These are phyloP conservation scores for Rhinopomastus cyanomelas DNA, from an alignment of 2,113 vertebrate genomes.

Conservation along the genomic window DNA sequence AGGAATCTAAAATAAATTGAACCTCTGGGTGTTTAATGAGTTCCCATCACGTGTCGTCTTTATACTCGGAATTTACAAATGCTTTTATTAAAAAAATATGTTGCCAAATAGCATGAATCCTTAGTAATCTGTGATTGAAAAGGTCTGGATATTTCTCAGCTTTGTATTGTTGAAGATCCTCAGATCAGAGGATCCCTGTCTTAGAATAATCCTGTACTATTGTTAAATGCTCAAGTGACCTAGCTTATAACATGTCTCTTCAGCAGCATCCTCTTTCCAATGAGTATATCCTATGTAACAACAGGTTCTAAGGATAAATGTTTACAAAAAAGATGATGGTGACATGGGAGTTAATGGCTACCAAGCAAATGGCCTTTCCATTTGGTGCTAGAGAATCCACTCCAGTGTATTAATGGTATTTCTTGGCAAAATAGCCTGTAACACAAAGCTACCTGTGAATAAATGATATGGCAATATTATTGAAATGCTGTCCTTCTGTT, in stretches of 20 bases:
- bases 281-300: not conserved
- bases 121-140: not conserved
- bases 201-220: not conserved
- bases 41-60: not conserved
- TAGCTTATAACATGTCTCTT: not conserved
- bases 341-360: not conserved
- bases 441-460: not conserved
- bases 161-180: not conserved
- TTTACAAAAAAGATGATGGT: not conserved
- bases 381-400: not conserved
- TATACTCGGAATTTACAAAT: not conserved
- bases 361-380: not conserved
- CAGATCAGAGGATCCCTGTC: not conserved
- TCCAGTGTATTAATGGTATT: not conserved
- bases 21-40: not conserved
- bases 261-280: not conserved
- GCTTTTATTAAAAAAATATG: accelerated
- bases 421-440: not conserved
- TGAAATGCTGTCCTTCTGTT: not conserved
- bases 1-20: not conserved
- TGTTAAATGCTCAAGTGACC: not conserved
- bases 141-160: not conserved
- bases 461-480: not conserved
- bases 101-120: not conserved
- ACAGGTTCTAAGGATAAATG: not conserved